Base-by-base conservation (phyloP, 2,888 invertebrate genomes). In the Andrena haemorrhoa region DNA sequence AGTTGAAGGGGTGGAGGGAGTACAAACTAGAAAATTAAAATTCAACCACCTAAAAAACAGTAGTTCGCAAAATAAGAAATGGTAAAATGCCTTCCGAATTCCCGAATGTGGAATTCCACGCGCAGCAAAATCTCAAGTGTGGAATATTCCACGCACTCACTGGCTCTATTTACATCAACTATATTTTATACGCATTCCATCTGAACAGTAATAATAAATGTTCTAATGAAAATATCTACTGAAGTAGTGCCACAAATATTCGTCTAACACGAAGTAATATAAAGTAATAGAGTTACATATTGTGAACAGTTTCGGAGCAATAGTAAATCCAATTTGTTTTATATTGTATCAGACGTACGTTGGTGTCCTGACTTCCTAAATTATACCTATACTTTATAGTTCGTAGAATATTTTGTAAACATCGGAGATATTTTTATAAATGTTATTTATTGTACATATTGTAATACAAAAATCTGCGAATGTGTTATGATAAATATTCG, bases 141-240 rank as follows among this genome's bases (percentile, higher is more conserved):
- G 41, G 41, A 41, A 41, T 12, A 41, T 41, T 41, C 41, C 41
- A 41, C n/a, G n/a, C n/a, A n/a, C 12, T 41, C 41, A 41, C 12
- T 3, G 12, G 41, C 12, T 12, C 12, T 41, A 26, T 49, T 49
- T 76, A 56, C 31, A 53, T 70, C 31, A 66, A 66, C n/a, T 53
- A 65, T 68, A 65, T 64, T 66, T 49, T 33, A 65, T 72, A 69
- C 72, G 58, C 61, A 79, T 84, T 84, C 65, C 61, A 75, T 81
- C 31, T 73, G 72, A 73, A 75, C 68, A 78, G 53, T 20, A 35
- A 66, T 49, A 31, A 61, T 35, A 65, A 72, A 60, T 58, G 6
- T 47, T 26, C 12, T 47, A 58, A 12, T 58, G 61, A 33, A 56
- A 71, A 72, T 53, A 29, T 65, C 20, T 61, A 75, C 26, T 33